Evolutionary conservation across 23 tunicate genomes (phyloP), one percentile per base, ranked within the genome.

Genomic region (Halocynthia roretzi): DNA sequence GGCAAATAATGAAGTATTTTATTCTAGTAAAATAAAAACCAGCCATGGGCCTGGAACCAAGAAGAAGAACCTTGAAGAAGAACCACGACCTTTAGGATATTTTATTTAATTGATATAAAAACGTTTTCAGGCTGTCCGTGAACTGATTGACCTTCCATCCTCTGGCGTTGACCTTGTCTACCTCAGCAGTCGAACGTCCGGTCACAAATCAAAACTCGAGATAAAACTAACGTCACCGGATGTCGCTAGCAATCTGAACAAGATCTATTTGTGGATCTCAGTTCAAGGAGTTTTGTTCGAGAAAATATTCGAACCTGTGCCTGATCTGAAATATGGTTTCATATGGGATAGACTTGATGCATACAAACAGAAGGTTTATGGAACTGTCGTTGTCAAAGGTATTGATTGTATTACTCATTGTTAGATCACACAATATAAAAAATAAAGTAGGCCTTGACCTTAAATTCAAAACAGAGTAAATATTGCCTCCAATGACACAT

Each of bases 291-390:
- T 61, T 23, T 21, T 56, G 23, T 68, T 67, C 75, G 87, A 85
- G 67, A 86, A 86, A 70, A 86, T 71, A 66, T 92, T 92, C 49
- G 98, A 92, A 75, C 85, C 92, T 6, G 61, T 76, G 8, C 67
- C 92, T 7, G 84, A 83, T 6, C 64, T 86, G 23, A 72, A 61
- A n/a, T 92, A 87, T 67, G 78, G 92, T 5, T 92, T 70, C 75
- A 82, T 81, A 50, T 92, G 98, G 98, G 11, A 62, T 7, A 56
- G 87, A 62, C 51, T 56, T 8, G 98, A 92, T 60, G 92, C 92
- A 8, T 92, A 92, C 72, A 76, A 84, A 9, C 98, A 83, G 52
- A 69, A 67, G 53, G 98, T 92, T 40, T 92, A 86, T 67, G 98
- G 98, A 60, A 78, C 44, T 8, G 87, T 86, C 53, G 22, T 57